phyloP scores from a whole-genome alignment of 2,888 invertebrate genomes.

The Mesoligia furuncula region DNA sequence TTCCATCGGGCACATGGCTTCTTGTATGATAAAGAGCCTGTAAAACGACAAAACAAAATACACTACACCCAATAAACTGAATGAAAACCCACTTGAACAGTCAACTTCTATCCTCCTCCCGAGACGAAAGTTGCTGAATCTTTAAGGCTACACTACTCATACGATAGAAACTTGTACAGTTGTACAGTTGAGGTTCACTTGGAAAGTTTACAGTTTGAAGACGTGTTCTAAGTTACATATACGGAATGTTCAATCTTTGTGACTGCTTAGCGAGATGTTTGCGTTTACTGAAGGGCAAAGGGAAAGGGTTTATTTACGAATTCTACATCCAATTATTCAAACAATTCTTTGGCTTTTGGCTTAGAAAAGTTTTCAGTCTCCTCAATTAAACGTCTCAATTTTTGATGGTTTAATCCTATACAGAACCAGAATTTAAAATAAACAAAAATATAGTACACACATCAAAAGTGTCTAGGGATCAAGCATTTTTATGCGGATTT shows the following conservation, averaged over 20 bases:
- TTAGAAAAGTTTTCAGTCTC: neutral
- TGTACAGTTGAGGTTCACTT: conserved; percentile 8
- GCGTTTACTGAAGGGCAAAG: neutral
- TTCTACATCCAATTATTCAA: neutral
- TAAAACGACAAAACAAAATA: neutral
- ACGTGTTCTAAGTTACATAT: conserved; percentile 7
- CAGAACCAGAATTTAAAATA: accelerated
- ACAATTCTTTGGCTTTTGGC: neutral
- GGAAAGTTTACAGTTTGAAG: conserved; percentile 24
- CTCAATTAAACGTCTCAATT: too few species aligned
- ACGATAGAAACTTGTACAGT: conserved; percentile 28
- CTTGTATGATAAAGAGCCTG: neutral
- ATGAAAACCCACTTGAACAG: neutral
- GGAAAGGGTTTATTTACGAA: neutral
- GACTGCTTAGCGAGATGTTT: neutral
- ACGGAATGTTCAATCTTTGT: neutral
- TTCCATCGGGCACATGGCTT: neutral
- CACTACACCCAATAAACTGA: neutral
- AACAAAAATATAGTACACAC: neutral
- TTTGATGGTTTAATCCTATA: neutral
- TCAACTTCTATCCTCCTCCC: neutral
- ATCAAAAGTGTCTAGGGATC: too few species aligned
- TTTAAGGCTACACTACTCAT: conserved; percentile 19
- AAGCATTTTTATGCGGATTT: too few species aligned
- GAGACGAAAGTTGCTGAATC: conserved; percentile 26